These are phyloP conservation scores for Scrobipalpa atriplicella DNA, from an alignment of 2,888 invertebrate species.

Conservation along the genomic window DNA sequence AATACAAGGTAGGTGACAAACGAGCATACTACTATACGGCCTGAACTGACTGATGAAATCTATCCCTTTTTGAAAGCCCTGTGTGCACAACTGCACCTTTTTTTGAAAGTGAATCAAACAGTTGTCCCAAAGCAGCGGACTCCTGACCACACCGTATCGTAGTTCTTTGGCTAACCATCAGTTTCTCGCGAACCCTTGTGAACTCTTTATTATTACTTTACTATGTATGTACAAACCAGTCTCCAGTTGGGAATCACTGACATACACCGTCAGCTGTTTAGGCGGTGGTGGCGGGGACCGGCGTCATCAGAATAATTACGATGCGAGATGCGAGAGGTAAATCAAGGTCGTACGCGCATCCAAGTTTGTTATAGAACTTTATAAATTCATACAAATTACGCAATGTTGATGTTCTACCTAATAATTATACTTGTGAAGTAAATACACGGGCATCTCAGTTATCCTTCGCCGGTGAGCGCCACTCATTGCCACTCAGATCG, in stretches of 20 bases:
- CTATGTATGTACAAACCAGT: too few species aligned
- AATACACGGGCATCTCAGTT: slow-evolving; percentile 20
- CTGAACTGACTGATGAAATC: too few species aligned
- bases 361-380: slow-evolving; percentile 32
- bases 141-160: too few species aligned
- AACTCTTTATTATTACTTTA: too few species aligned
- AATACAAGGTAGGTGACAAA: too few species aligned
- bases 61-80: too few species aligned
- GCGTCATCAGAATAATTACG: not conserved
- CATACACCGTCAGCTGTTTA: not conserved
- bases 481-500: slow-evolving; percentile 24
- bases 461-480: slow-evolving; percentile 23
- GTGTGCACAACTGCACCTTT: too few species aligned
- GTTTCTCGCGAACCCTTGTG: too few species aligned
- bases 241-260: not conserved
- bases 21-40: too few species aligned
- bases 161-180: too few species aligned
- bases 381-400: slow-evolving; percentile 35
- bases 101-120: too few species aligned
- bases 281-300: not conserved
- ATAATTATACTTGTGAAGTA: slow-evolving; percentile 30
- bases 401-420: slow-evolving; percentile 32
- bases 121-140: too few species aligned
- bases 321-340: slow-evolving; percentile 34
- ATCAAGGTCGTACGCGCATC: slow-evolving; percentile 37